Conservation (phyloP, 2,888 invertebrate species). For the Acronicta alni region DNA sequence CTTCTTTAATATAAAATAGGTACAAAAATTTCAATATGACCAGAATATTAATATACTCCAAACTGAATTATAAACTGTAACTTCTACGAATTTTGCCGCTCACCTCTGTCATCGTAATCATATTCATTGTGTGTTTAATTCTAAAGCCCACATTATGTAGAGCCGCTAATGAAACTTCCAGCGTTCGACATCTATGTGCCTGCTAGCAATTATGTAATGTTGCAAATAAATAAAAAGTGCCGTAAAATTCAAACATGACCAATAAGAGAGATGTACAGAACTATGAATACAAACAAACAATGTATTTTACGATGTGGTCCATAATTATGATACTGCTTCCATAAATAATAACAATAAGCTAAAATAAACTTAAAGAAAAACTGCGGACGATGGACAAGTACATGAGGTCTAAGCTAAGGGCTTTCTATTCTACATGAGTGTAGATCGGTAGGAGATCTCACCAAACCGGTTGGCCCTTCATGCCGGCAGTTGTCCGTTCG, state of each 20-base stretch:
- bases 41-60: conserved; percentile 40
- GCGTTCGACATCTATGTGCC: conserved; percentile 19
- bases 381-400: conserved; percentile 32
- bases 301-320: conserved; percentile 24
- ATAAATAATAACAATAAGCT: conserved; percentile 16
- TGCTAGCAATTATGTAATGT: conserved; percentile 48
- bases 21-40: conserved; percentile 16
- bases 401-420: conserved; percentile 56
- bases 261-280: conserved; percentile 32
- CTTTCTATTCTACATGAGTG: conserved; percentile 68
- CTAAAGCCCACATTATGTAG: conserved; percentile 29
- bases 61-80: conserved; percentile 28
- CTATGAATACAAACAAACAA: conserved; percentile 27
- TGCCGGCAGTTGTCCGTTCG: conserved; percentile 75
- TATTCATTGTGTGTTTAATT: conserved; percentile 31
- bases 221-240: conserved; percentile 44
- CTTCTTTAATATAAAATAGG: conserved; percentile 6
- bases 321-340: conserved; percentile 25
- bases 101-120: conserved; percentile 26
- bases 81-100: conserved; percentile 14
- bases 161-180: conserved; percentile 31
- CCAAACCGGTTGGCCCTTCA: conserved; percentile 89
- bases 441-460: conserved; percentile 79
- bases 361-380: conserved; percentile 46
- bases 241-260: conserved; percentile 20